A percentile compares a stretch with the other conserved stretches of the same genome.
phyloP scores from a whole-genome alignment of 2,888 invertebrate genomes.

The Teleogryllus oceanicus region DNA sequence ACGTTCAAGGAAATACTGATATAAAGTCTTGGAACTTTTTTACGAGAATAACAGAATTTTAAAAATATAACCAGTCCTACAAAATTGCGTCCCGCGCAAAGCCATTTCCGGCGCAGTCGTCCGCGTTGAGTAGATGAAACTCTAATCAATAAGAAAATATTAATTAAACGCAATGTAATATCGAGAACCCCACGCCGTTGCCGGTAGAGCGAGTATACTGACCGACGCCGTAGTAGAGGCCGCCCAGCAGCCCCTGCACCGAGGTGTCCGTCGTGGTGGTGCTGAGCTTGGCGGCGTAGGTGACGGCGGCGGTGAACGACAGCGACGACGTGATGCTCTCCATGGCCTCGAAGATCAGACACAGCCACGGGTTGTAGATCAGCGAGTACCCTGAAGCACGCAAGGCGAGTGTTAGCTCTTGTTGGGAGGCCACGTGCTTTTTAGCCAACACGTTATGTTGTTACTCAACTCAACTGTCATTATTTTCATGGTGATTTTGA shows the following conservation, averaged over 20 bases:
- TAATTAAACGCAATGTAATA: too few relatives aligned
- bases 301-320: constrained; percentile 72
- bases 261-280: constrained; percentile 71
- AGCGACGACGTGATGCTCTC: constrained; percentile 73
- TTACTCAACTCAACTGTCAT: too few relatives aligned
- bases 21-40: too few relatives aligned
- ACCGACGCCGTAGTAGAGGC: constrained; percentile 77
- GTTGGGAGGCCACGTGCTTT: constrained; percentile 21
- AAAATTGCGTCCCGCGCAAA: too few relatives aligned
- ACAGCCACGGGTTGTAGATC: constrained; percentile 72
- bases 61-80: too few relatives aligned
- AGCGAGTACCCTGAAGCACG: constrained; percentile 61
- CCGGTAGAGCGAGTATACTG: constrained; percentile 38
- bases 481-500: too few relatives aligned
- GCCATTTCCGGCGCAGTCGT: too few relatives aligned
- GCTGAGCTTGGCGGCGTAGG: constrained; percentile 70
- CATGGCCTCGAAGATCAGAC: constrained; percentile 70
- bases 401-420: not conserved
- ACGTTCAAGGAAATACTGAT: too few relatives aligned
- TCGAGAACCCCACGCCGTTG: too few relatives aligned
- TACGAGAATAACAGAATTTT: too few relatives aligned
- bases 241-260: constrained; percentile 73
- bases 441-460: not conserved
- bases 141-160: too few relatives aligned
- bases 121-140: too few relatives aligned